Evolutionary conservation across 2,113 vertebrate species (phyloP), one percentile per base, ranked within the genome.

Genomic region (Mustela lutreola): DNA sequence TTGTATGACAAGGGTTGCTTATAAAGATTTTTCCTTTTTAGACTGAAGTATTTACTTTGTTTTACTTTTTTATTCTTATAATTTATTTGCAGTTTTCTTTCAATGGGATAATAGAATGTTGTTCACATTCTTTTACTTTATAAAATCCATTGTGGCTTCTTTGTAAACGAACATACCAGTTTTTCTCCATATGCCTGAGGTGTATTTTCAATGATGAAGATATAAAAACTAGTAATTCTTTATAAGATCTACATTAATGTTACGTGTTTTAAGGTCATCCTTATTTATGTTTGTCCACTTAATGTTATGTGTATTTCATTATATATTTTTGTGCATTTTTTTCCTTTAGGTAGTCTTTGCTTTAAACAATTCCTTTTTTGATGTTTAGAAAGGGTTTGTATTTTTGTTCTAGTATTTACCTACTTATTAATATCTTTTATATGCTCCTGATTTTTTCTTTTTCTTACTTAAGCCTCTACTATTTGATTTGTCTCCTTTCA

Each of bases 11-110:
- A 86, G 65, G 76, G 11, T 48, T 73, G 14, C 75, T 88, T 76
- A 67, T 53, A 26, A 18, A 70, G 28, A 80, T 36, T 95, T 97
- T 97, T 6, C 33, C 48, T 76, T 70, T 95, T 71, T 10, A 65
- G 60, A 24, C 4, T 33, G 42, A 81, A 26, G 1, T 50, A 48
- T 63, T 65, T 78, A 45, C 42, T 96, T 65, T 63, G 3, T 84
- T 65, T 65, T 80, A 18, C 36, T 63, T 93, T 65, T 31, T 78
- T 45, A 28, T 39, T 67, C 12, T 50, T 81, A 42, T 48, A 58
- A 75, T 39, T 65, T 62, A 92, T 50, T 75, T 87, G 31, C 45
- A 78, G 50, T 83, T 89, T 82, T 71, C 62, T 31, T 78, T 0
- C 21, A 87, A 7, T 45, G 2, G 58, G 28, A 70, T 58, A 42